phyloP scores from a whole-genome alignment of 2,113 vertebrate genomes.

The Picathartes gymnocephalus region DNA sequence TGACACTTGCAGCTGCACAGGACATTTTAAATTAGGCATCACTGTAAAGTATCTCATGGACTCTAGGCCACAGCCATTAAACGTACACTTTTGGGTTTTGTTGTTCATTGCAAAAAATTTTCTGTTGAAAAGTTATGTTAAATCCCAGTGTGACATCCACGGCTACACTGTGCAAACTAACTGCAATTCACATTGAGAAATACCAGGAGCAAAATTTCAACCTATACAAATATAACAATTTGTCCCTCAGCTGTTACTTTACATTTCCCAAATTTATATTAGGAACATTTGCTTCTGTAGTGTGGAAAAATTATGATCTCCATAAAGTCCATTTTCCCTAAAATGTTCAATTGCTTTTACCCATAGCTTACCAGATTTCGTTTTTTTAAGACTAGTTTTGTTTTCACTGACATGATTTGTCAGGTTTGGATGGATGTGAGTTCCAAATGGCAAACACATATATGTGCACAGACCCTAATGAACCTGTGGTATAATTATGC shows the following conservation, averaged over 20 bases:
- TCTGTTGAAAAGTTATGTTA: neutral
- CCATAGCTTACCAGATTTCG: neutral
- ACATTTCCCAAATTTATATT: neutral
- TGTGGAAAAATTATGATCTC: neutral
- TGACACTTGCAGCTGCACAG: neutral
- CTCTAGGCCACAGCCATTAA: neutral
- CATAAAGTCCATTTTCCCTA: neutral
- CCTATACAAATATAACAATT: neutral
- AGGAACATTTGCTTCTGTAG: neutral
- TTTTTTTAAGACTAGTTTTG: neutral
- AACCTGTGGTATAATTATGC: neutral
- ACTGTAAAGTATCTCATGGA: neutral
- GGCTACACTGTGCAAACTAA: neutral
- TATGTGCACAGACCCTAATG: neutral
- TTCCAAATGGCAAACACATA: neutral
- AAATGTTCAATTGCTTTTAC: neutral
- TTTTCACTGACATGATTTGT: neutral
- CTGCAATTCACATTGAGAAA: neutral
- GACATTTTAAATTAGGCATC: neutral
- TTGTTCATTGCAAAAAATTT: neutral
- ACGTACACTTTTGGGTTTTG: neutral
- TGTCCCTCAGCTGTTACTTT: neutral
- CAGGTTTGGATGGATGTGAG: neutral
- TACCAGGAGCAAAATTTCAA: neutral
- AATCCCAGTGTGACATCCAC: neutral